A percentile compares a stretch with the other conserved stretches of the same genome.
Conservation (phyloP, 2,113 vertebrate species). For the Syrrhaptes paradoxus region DNA sequence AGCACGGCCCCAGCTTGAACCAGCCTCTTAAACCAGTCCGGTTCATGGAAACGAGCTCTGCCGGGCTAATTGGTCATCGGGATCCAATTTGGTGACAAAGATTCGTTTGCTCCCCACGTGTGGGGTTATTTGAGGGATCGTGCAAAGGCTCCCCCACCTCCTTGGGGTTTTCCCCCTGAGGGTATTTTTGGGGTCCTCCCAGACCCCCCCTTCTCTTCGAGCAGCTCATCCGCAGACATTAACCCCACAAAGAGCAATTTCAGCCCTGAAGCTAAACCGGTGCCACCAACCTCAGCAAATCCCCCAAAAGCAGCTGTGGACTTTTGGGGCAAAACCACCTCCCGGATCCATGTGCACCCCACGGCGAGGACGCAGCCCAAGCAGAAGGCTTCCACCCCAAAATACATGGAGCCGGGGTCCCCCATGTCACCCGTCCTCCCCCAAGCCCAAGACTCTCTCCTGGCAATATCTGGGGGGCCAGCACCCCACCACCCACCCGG, state of each 20-base stretch:
- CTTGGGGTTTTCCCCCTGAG: neutral
- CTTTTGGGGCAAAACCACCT: neutral
- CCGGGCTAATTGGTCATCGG: slow-evolving; percentile 20
- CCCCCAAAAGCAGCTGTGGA: neutral
- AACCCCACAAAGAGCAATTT: neutral
- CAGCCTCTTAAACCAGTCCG: neutral
- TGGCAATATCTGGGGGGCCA: neutral
- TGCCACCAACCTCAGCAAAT: neutral
- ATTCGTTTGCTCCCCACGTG: neutral
- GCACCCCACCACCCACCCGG: neutral
- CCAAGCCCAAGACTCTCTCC: neutral
- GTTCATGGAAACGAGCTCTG: neutral
- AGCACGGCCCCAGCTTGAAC: neutral
- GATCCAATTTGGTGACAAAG: neutral
- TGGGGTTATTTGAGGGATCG: neutral
- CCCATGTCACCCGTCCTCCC: neutral
- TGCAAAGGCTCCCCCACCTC: neutral
- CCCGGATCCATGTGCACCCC: neutral
- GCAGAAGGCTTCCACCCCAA: neutral
- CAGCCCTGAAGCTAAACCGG: neutral
- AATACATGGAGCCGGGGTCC: neutral
- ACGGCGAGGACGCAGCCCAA: fast-evolving
- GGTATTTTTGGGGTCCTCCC: neutral
- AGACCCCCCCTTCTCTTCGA: neutral
- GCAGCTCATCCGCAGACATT: neutral